These are phyloP conservation scores for Sebastes trivittatus DNA, from an alignment of 2,797 vertebrate species.

Conservation along the genomic window DNA sequence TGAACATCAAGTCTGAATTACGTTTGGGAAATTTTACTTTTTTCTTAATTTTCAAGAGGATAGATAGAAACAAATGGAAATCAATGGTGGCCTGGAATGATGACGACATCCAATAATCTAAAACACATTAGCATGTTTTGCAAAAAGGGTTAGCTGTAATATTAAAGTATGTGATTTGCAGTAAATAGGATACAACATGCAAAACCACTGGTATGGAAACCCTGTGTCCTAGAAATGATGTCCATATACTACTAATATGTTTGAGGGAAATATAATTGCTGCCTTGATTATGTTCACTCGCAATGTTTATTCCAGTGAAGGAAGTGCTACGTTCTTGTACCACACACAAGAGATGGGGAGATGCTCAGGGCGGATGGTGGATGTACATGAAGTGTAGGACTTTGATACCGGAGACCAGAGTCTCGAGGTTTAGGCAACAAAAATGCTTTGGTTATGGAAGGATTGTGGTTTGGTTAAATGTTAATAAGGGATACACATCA, in stretches of 20 bases:
- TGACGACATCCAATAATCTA: background rate
- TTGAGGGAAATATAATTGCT: conserved; percentile 7
- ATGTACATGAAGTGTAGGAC: background rate
- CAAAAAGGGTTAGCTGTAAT: background rate
- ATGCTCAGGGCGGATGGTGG: background rate
- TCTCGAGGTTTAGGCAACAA: background rate
- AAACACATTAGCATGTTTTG: background rate
- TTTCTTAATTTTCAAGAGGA: background rate
- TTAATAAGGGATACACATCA: background rate
- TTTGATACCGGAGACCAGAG: background rate
- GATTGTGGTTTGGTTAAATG: conserved; percentile 2
- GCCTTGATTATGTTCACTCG: conserved; percentile 6
- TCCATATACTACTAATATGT: background rate
- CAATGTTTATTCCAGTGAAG: background rate
- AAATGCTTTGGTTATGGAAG: background rate
- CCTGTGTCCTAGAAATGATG: background rate
- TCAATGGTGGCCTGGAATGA: background rate
- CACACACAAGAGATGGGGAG: background rate
- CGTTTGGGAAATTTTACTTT: background rate
- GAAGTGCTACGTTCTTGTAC: background rate
- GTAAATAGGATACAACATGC: background rate
- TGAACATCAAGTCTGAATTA: background rate
- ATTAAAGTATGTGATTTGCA: background rate
- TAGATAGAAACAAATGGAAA: background rate
- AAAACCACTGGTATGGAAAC: background rate